phyloP scores from a whole-genome alignment of 2,888 invertebrate genomes.

The Drepanosiphum platanoidis region DNA sequence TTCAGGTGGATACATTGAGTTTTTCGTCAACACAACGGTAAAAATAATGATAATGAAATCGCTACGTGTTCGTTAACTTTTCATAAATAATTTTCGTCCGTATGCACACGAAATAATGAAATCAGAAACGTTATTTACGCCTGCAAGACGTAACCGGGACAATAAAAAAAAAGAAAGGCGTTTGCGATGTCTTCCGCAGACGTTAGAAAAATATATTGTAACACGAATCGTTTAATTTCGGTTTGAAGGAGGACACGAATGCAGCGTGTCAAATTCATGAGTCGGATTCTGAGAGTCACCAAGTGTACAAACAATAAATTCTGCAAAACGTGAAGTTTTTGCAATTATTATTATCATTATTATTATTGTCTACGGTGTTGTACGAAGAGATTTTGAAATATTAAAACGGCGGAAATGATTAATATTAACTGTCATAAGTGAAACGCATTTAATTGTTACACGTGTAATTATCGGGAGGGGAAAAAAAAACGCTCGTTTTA shows the following conservation, averaged over 20 bases:
- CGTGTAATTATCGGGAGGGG: no score
- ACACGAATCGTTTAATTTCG: background rate
- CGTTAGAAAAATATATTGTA: background rate
- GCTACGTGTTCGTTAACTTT: background rate
- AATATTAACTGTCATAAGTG: no score
- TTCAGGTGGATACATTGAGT: no score
- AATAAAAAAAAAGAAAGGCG: constrained; percentile 6
- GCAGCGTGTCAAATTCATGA: background rate
- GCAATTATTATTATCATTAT: no score
- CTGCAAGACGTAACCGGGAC: background rate
- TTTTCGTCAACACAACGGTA: no score
- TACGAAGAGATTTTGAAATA: background rate
- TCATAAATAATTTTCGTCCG: background rate
- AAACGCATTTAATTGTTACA: no score
- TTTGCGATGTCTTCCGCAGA: constrained; percentile 5
- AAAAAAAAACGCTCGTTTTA: no score
- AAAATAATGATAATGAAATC: background rate
- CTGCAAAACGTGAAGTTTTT: no score
- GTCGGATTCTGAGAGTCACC: background rate
- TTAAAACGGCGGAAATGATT: background rate
- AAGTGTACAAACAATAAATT: background rate
- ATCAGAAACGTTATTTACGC: background rate
- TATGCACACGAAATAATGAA: background rate
- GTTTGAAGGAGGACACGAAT: background rate
- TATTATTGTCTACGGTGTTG: background rate